These are phyloP conservation scores for Glaucomys volans DNA, from an alignment of 2,113 vertebrate genomes.

Conservation along the genomic window DNA sequence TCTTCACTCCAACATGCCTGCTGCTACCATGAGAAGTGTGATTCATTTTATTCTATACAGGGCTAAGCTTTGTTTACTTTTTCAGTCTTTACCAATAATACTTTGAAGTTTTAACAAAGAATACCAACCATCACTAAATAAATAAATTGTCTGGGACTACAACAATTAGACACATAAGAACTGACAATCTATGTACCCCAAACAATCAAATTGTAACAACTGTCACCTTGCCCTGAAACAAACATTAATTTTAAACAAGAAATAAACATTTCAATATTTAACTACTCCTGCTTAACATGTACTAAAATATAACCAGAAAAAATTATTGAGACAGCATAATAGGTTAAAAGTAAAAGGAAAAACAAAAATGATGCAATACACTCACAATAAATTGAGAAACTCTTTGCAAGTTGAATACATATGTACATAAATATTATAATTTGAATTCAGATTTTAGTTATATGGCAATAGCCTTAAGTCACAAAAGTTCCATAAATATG, in stretches of 20 bases:
- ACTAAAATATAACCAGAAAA: background rate
- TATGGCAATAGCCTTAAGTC: background rate
- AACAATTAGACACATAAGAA: background rate
- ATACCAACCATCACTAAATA: background rate
- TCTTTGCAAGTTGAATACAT: background rate
- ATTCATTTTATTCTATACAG: background rate
- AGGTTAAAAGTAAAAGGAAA: background rate
- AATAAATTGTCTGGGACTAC: background rate
- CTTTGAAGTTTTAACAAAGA: background rate
- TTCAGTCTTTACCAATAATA: background rate
- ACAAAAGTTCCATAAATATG: background rate
- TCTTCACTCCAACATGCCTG: background rate
- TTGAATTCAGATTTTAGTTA: background rate
- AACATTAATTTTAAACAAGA: background rate
- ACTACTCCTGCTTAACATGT: background rate
- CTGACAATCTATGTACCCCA: background rate
- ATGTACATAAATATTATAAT: background rate
- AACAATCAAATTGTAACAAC: conserved; percentile 1
- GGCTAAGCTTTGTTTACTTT: background rate
- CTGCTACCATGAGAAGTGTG: background rate
- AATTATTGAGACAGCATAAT: background rate
- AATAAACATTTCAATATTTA: background rate
- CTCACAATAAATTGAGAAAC: background rate
- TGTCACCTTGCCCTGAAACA: background rate
- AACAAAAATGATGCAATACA: background rate